Base-by-base conservation (phyloP, 1,140 invertebrate genomes). In the Solen grandis region DNA sequence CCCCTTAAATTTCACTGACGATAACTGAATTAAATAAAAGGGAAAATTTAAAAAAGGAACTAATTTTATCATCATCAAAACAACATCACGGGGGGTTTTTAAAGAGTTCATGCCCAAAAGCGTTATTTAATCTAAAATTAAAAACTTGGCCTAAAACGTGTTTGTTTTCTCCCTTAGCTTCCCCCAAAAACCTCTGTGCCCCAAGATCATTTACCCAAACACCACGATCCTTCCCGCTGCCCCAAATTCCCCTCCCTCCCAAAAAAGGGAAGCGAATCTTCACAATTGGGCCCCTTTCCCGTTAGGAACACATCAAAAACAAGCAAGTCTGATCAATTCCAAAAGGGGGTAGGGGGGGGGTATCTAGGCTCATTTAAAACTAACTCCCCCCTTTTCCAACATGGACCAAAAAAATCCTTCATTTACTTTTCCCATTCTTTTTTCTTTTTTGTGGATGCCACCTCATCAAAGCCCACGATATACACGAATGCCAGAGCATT, bases 191-290 rank as follows among this genome's bases (percentile, higher is more conserved):
- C 35, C 33, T 74, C 72, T 5, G 72, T 74, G 1, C 55, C 72
- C 72, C 38, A 74, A 74, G 50, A 74, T 74, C 72, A 74, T 62
- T 1, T 50, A 74, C 72, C 19, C 19, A 74, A 0, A 74, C 72
- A 33, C 72, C 55, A 1, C 72, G 22, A 16, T 62, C 55, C 46
- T 29, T 46, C 3, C 72, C 38, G 50, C 36, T 41, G 16, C 59
- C 1, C 57, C 57, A 22, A 62, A 55, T 10, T 75, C 72, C 2
- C 41, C 72, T 50, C 63, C 72, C 14, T 62, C 29, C 35, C 29
- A 14, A 19, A 55, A 55, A 8, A 75, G n/a, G n/a, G 41, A 52
- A n/a, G 35, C 5, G 27, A 55, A 75, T 5, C 72, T 50, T 14
- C 31, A 38, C 60, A 29, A 29, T 55, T 31, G 72, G 72, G 22